Conservation (phyloP, 2,113 vertebrate genomes). For the Epinephelus moara region DNA sequence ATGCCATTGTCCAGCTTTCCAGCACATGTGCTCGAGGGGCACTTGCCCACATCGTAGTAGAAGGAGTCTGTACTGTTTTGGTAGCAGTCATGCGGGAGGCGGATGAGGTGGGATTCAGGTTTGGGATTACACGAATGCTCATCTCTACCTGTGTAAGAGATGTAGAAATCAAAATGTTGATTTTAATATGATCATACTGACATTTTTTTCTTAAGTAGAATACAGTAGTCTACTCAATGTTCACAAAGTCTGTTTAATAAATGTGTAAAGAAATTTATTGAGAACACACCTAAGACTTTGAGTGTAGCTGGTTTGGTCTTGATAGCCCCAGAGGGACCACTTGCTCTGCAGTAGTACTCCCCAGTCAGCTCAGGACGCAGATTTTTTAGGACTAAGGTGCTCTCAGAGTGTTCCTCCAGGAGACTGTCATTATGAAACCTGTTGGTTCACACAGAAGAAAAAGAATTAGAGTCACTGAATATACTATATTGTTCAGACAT, state of each 20-base stretch:
- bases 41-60: conserved; percentile 93
- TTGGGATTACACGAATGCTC: conserved; percentile 88
- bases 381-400: conserved; percentile 89
- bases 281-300: conserved; percentile 88
- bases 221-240: neutral
- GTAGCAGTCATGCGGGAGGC: conserved; percentile 93
- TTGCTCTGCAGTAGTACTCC: conserved; percentile 95
- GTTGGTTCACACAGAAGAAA: conserved; percentile 37
- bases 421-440: conserved; percentile 95
- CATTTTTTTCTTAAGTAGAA: neutral
- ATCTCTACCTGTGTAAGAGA: conserved; percentile 83
- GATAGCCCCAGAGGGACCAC: conserved; percentile 87
- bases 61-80: conserved; percentile 92
- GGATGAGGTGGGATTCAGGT: conserved; percentile 91
- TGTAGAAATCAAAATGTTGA: conserved; percentile 29
- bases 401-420: conserved; percentile 88
- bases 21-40: conserved; percentile 86
- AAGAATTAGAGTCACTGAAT: neutral
- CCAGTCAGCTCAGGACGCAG: conserved; percentile 88
- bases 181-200: conserved; percentile 4
- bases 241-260: neutral
- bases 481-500: neutral
- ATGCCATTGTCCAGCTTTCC: conserved; percentile 91
- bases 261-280: neutral
- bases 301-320: conserved; percentile 91